Percentiles rank a stretch among this genome's conserved stretches.
phyloP scores from a whole-genome alignment of 2,113 vertebrate genomes.

The Microcebus jonahi region DNA sequence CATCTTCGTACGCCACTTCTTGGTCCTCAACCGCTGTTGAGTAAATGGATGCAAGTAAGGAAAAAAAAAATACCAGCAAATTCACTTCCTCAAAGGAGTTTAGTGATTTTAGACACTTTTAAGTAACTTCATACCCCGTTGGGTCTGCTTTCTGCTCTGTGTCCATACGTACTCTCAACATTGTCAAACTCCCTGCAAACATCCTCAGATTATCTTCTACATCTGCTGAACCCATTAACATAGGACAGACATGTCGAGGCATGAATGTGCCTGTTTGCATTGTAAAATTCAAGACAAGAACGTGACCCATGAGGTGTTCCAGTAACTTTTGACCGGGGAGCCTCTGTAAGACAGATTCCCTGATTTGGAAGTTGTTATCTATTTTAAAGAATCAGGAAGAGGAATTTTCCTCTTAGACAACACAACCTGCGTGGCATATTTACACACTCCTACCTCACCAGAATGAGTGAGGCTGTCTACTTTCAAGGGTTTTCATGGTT shows the following conservation, averaged over 20 bases:
- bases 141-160: background rate
- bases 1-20: background rate
- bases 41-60: background rate
- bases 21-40: background rate
- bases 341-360: background rate
- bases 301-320: accelerated
- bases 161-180: background rate
- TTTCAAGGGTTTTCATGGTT: too few relatives aligned
- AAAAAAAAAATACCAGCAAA: background rate
- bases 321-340: too few relatives aligned
- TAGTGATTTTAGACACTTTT: too few relatives aligned
- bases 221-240: background rate
- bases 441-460: accelerated
- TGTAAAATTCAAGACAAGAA: accelerated
- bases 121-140: accelerated
- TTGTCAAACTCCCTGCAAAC: accelerated
- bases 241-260: background rate
- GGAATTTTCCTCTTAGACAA: background rate
- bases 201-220: accelerated
- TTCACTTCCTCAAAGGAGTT: background rate
- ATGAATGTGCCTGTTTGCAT: background rate
- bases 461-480: accelerated
- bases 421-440: accelerated
- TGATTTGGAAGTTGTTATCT: background rate
- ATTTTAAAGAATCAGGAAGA: background rate